These are phyloP conservation scores for Hesperophylax magnus DNA, from an alignment of 1,140 invertebrate genomes.

Conservation along the genomic window DNA sequence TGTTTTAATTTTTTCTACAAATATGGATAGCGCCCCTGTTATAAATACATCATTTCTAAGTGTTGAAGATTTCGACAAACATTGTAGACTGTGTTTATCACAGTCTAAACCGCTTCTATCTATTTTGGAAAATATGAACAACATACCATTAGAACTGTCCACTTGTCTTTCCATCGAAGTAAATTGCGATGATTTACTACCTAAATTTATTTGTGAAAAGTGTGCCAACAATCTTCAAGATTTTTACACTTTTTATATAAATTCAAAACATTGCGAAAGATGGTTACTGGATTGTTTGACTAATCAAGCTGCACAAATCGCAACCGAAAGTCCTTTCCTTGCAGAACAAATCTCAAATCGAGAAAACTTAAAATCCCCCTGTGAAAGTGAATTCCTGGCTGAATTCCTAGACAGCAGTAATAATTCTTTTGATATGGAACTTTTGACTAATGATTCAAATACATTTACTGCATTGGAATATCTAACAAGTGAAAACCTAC, in stretches of 20 bases:
- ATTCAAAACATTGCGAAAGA: constrained; percentile 45
- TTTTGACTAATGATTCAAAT: constrained; percentile 33
- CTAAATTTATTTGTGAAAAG: constrained; percentile 48
- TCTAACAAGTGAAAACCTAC: constrained; percentile 27
- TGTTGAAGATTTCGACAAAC: constrained; percentile 38
- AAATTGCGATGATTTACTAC: constrained; percentile 47
- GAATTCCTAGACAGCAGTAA: constrained; percentile 43
- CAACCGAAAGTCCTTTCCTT: not conserved
- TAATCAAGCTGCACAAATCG: constrained; percentile 23
- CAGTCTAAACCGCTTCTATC: constrained; percentile 34
- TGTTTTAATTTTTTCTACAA: not conserved
- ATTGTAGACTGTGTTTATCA: constrained; percentile 44
- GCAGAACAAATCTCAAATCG: not conserved
- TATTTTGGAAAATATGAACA: constrained; percentile 47
- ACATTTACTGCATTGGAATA: constrained; percentile 39
- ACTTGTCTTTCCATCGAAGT: constrained; percentile 50
- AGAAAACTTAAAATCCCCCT: constrained; percentile 29
- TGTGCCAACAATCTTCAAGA: constrained; percentile 39
- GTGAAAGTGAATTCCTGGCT: constrained; percentile 41
- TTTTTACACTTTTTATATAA: constrained; percentile 49
- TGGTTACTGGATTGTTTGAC: constrained; percentile 24
- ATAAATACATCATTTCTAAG: not conserved
- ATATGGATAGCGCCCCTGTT: not conserved
- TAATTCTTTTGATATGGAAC: constrained; percentile 46
- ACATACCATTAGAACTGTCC: constrained; percentile 39